Evolutionary conservation across 2,797 vertebrate species (phyloP).

Genomic region (Ambastaia sidthimunki): DNA sequence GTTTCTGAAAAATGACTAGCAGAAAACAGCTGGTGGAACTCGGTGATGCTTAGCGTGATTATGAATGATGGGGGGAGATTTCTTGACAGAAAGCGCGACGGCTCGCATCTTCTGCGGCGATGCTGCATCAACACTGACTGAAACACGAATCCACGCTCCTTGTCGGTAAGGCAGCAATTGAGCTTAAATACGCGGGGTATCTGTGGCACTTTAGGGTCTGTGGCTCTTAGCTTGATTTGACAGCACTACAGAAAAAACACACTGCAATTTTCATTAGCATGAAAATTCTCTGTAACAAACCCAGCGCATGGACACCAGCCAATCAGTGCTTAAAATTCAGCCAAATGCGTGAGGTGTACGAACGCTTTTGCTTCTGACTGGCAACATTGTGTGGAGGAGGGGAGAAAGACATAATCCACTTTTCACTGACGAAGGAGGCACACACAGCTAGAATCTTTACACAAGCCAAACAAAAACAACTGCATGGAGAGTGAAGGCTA

Average conservation of each 20-base stretch:
- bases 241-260: slow-evolving; percentile 65
- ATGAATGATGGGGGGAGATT: slow-evolving; percentile 11
- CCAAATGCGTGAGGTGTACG: slow-evolving; percentile 53
- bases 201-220: slow-evolving; percentile 36
- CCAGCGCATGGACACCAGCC: slow-evolving; percentile 55
- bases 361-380: slow-evolving; percentile 44
- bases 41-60: slow-evolving; percentile 14
- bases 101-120: slow-evolving; percentile 47
- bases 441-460: slow-evolving; percentile 60
- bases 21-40: slow-evolving; percentile 2
- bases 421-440: slow-evolving; percentile 57
- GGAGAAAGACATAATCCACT: slow-evolving; percentile 68
- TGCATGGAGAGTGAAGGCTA: slow-evolving; percentile 59
- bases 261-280: slow-evolving; percentile 81
- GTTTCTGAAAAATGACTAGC: not conserved
- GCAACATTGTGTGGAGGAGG: slow-evolving; percentile 42
- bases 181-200: slow-evolving; percentile 58
- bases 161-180: slow-evolving; percentile 64
- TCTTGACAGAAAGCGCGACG: slow-evolving; percentile 22
- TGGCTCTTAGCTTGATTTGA: slow-evolving; percentile 64
- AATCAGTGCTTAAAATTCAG: slow-evolving; percentile 62
- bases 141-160: slow-evolving; percentile 61
- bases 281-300: slow-evolving; percentile 60
- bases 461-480: slow-evolving; percentile 66
- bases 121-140: slow-evolving; percentile 62